Base-by-base conservation (phyloP, 2,113 vertebrate genomes). In the Pluvialis apricaria region DNA sequence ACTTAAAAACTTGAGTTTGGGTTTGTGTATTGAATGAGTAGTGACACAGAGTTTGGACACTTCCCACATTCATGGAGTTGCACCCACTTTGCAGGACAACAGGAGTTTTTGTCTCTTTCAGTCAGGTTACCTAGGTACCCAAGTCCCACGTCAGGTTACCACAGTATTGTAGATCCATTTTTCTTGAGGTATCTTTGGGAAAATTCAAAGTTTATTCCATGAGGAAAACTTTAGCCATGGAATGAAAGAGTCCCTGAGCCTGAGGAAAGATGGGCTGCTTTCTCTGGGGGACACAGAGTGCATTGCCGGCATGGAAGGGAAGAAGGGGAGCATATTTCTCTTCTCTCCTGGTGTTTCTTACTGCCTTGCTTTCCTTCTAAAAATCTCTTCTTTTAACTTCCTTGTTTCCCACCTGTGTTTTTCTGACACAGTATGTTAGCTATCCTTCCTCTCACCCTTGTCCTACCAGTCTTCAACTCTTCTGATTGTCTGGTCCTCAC, bases 241-340 rank as follows among this genome's bases (percentile, higher is more conserved):
- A 76, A 77, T 40, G 42, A 61, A 83, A 91, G 21, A 3, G 25
- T 42, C 10, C 5, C 1, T 7, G 25, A 82, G 3, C 3, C 2
- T 54, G 66, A 55, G 45, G 22, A 80, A 82, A 51, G 15, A 19
- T 65, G 54, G 26, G 1, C 18, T 68, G 17, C 20, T 85, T 68
- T 66, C 21, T 73, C 40, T 87, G 34, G 32, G 14, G 26, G 24
- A n/a, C 4, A 22, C 5, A 24, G 26, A 25, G 1, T 34, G 5
- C 14, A 1, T 47, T 66, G 15, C 9, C 25, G 61, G 19, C 1
- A 0, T 10, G 36, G 7, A 51, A 12, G 7, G 42, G 24, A 75
- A 81, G 34, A 81, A 83, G 8, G 3, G 14, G 18, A 17, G 1
- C 2, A 0, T 40, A 61, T 51, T 82, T 85, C 26, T 91, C 5